A percentile compares a stretch with the other conserved stretches of the same genome.
phyloP scores from a whole-genome alignment of 2,797 vertebrate genomes.

The Etheostoma nigrum region DNA sequence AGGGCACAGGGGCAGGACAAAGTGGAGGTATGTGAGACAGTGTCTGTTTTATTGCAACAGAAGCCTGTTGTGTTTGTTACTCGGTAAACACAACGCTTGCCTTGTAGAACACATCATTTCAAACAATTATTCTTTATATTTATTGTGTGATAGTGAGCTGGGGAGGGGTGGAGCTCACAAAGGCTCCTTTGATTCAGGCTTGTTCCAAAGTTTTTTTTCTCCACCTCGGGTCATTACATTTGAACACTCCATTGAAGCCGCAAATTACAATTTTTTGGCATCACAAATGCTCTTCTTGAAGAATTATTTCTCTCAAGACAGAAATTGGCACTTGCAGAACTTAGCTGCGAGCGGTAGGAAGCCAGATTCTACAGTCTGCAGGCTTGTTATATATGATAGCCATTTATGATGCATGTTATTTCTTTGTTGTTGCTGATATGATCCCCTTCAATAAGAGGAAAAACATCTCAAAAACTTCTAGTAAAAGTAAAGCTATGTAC shows the following conservation, averaged over 20 bases:
- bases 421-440: conserved; percentile 17
- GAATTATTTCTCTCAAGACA: conserved; percentile 71
- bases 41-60: conserved; percentile 42
- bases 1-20: conserved; percentile 27
- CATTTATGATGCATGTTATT: conserved; percentile 21
- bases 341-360: conserved; percentile 41
- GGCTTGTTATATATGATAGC: conserved; percentile 33
- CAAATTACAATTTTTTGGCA: conserved; percentile 79
- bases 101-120: conserved; percentile 19
- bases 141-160: conserved; percentile 36
- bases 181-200: conserved; percentile 55
- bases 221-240: conserved; percentile 79
- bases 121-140: conserved; percentile 44
- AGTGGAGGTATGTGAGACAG: conserved; percentile 33
- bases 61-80: neutral
- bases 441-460: neutral
- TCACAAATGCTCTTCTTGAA: conserved; percentile 65
- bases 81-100: neutral
- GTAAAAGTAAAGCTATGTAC: neutral
- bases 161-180: conserved; percentile 39
- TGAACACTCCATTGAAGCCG: conserved; percentile 79
- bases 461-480: neutral
- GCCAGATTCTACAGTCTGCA: conserved; percentile 48
- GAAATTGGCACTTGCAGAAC: conserved; percentile 68
- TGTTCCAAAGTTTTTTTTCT: conserved; percentile 63